Percentiles rank a stretch among this genome's conserved stretches.
These are phyloP conservation scores for Papilio machaon DNA, from an alignment of 1,140 invertebrate species.

Conservation along the genomic window DNA sequence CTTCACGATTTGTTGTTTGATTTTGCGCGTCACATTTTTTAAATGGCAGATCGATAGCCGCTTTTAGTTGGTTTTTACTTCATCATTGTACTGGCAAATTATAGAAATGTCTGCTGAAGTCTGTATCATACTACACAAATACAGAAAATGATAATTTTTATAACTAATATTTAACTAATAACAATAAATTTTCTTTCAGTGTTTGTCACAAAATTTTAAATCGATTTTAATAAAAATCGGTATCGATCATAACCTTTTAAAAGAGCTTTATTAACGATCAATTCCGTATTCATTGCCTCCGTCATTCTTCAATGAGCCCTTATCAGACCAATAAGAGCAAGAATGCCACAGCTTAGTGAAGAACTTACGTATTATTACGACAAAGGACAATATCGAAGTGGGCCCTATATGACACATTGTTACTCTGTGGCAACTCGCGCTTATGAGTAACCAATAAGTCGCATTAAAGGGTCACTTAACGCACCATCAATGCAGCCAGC, in stretches of 20 bases:
- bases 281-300: constrained; percentile 59
- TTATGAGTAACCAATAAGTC: constrained; percentile 79
- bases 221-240: not conserved
- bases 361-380: not conserved
- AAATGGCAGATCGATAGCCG: constrained; percentile 52
- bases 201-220: not conserved
- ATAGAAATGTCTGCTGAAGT: too few relatives aligned
- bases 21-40: constrained; percentile 34
- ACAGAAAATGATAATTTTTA: too few relatives aligned
- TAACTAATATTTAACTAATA: too few relatives aligned
- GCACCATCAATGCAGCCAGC: constrained; percentile 70
- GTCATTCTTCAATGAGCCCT: constrained; percentile 58
- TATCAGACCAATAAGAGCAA: constrained; percentile 54
- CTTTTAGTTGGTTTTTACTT: not conserved
- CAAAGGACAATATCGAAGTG: constrained; percentile 21
- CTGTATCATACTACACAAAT: too few relatives aligned
- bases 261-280: constrained; percentile 47
- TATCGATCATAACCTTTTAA: constrained; percentile 20
- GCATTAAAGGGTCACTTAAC: constrained; percentile 78
- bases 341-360: constrained; percentile 42
- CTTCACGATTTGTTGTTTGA: constrained; percentile 64
- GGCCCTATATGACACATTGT: constrained; percentile 36
- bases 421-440: constrained; percentile 56
- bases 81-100: too few relatives aligned
- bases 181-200: not conserved